phyloP scores from a whole-genome alignment of 1,140 invertebrate genomes.

The Zaprionus kolodkinae region DNA sequence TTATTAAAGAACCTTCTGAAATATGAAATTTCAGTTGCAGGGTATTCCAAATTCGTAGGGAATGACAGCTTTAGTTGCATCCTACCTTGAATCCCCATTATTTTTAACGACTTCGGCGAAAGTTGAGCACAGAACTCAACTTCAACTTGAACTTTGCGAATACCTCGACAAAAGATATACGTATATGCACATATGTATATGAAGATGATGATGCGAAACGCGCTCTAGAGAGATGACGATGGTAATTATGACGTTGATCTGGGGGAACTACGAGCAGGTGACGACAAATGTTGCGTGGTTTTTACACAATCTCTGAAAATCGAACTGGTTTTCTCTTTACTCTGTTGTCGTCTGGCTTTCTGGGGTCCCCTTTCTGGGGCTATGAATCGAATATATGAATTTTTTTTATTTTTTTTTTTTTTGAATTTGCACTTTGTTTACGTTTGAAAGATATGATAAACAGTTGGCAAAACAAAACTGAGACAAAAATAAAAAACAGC shows the following conservation, averaged over 20 bases:
- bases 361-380: not conserved
- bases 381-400: slow-evolving; percentile 3
- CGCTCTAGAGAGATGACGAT: not conserved
- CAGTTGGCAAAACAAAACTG: not conserved
- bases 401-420: not conserved
- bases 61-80: not conserved
- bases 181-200: not conserved
- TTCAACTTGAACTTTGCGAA: slow-evolving; percentile 16
- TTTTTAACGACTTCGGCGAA: slow-evolving; percentile 46
- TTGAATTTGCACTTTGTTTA: slow-evolving; percentile 51
- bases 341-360: not conserved
- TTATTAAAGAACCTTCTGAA: not conserved
- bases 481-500: not conserved
- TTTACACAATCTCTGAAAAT: slow-evolving; percentile 24
- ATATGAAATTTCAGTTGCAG: not conserved
- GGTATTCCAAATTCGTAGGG: not conserved
- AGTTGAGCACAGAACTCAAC: slow-evolving; percentile 29
- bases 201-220: not conserved
- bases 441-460: slow-evolving; percentile 46
- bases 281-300: slow-evolving; percentile 48
- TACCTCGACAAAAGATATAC: slow-evolving; percentile 1
- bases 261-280: slow-evolving; percentile 47
- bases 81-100: slow-evolving; percentile 12
- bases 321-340: slow-evolving; percentile 35
- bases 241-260: slow-evolving; percentile 10